Evolutionary conservation across 2,113 vertebrate species (phyloP).

Genomic region (Nanorana parkeri): DNA sequence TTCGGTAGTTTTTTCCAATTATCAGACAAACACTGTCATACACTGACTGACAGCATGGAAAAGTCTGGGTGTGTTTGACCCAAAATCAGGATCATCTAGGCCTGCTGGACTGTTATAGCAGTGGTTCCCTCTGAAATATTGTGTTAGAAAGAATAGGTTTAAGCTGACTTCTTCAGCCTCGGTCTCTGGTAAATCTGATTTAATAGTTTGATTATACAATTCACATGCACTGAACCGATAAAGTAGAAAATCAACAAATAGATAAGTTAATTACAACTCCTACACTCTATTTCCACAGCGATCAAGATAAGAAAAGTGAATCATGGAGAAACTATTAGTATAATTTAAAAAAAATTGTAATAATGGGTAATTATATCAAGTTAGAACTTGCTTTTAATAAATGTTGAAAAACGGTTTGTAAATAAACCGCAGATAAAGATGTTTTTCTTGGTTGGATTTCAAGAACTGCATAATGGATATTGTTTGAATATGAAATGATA

Average conservation of each 20-base stretch:
- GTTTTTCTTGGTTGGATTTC: not conserved
- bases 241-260: constrained; percentile 43
- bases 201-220: constrained; percentile 40
- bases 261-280: constrained; percentile 46
- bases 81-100: no score
- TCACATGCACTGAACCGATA: constrained; percentile 38
- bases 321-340: constrained; percentile 44
- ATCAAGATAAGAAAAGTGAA: constrained; percentile 19
- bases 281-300: constrained; percentile 17
- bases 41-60: no score
- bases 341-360: constrained; percentile 35
- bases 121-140: not conserved
- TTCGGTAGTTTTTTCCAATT: no score
- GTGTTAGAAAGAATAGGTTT: constrained; percentile 19
- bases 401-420: constrained; percentile 3
- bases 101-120: no score
- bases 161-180: constrained; percentile 14
- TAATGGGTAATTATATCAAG: constrained; percentile 10
- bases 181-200: constrained; percentile 33
- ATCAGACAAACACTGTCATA: no score
- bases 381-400: constrained; percentile 16
- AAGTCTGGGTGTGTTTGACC: no score
- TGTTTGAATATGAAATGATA: no score
- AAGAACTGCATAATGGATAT: not conserved
- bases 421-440: constrained; percentile 5